Percentiles rank a stretch among this genome's conserved stretches.
phyloP scores from a whole-genome alignment of 2,888 invertebrate genomes.

The Carterocephalus palaemon region DNA sequence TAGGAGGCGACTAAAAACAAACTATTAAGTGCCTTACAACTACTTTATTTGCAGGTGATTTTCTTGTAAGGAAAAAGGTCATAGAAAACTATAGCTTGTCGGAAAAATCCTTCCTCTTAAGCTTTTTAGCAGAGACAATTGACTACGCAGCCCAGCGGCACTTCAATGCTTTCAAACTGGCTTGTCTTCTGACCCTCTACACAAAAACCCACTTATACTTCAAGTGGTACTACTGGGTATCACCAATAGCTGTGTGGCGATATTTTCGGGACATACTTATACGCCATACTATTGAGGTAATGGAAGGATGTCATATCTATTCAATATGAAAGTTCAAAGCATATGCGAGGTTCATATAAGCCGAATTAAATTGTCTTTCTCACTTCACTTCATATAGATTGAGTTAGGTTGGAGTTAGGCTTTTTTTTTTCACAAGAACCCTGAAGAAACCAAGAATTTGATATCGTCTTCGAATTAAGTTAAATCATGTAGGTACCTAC shows the following conservation, averaged over 20 bases:
- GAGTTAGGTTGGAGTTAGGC: no score
- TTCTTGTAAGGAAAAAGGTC: conserved; percentile 54
- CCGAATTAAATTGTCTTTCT: no score
- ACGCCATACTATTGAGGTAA: conserved; percentile 62
- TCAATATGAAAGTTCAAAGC: no score
- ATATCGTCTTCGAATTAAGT: no score
- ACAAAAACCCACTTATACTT: conserved; percentile 54
- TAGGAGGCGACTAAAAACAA: no score
- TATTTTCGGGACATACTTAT: conserved; percentile 66
- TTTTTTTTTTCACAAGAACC: no score
- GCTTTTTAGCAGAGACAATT: conserved; percentile 48
- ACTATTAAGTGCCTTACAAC: no score
- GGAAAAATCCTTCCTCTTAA: conserved; percentile 53
- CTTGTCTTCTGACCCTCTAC: conserved; percentile 57
- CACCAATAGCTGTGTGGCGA: conserved; percentile 52
- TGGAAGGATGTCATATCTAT: no score
- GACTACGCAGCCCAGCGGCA: conserved; percentile 60
- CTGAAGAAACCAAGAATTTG: no score
- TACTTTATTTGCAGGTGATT: conserved; percentile 39
- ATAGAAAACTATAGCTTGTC: conserved; percentile 47
- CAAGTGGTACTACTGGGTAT: conserved; percentile 62
- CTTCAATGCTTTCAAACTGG: conserved; percentile 51
- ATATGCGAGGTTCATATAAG: no score
- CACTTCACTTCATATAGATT: no score
- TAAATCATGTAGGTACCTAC: no score